Percentiles rank a stretch among this genome's conserved stretches.
Conservation (phyloP, 2,888 invertebrate genomes). For the Laspeyria flexula region DNA sequence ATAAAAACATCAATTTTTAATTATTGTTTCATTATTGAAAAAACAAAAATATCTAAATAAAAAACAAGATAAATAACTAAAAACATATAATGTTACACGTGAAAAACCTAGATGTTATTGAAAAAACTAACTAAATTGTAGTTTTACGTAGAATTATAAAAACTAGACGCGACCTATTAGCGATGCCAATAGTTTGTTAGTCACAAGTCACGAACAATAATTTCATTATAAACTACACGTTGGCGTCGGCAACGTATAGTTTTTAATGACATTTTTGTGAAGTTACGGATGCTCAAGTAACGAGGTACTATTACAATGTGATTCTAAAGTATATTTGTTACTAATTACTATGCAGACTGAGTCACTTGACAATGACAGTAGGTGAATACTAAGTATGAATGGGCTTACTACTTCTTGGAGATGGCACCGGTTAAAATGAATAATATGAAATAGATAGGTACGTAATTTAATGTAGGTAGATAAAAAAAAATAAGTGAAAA, state of each 20-base stretch:
- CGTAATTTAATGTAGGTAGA: too few relatives aligned
- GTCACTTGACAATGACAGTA: not conserved
- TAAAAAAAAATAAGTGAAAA: too few relatives aligned
- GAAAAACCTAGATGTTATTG: not conserved
- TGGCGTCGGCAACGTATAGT: too few relatives aligned
- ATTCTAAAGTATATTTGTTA: not conserved
- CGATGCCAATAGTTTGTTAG: not conserved
- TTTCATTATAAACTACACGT: too few relatives aligned
- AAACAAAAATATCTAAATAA: too few relatives aligned
- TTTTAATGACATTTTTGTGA: not conserved
- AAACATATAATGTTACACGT: not conserved
- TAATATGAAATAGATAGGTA: too few relatives aligned
- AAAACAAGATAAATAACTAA: not conserved
- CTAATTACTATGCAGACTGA: constrained; percentile 8
- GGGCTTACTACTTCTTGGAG: not conserved
- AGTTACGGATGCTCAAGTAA: not conserved
- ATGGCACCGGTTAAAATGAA: too few relatives aligned
- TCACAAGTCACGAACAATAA: too few relatives aligned
- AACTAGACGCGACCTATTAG: not conserved
- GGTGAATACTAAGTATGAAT: not conserved
- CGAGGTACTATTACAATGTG: not conserved
- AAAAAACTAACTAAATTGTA: not conserved
- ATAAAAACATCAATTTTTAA: too few relatives aligned
- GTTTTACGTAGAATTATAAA: not conserved
- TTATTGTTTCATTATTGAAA: too few relatives aligned